These are phyloP conservation scores for Monomorium pharaonis DNA, from an alignment of 1,140 invertebrate genomes.

Conservation along the genomic window DNA sequence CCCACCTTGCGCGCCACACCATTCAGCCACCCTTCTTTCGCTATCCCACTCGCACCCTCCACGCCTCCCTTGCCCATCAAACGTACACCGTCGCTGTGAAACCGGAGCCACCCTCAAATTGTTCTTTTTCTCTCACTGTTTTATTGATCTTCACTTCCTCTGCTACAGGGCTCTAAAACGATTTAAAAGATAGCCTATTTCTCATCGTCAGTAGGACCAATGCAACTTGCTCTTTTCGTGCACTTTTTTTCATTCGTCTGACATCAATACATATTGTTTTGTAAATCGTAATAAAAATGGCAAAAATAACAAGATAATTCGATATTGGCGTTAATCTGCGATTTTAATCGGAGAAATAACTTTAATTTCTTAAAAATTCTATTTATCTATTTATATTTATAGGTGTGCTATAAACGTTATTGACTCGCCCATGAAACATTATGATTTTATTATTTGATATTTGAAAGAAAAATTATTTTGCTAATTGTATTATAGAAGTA, in stretches of 20 bases:
- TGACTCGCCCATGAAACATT: neutral
- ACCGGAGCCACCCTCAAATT: constrained; percentile 77
- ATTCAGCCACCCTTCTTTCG: constrained; percentile 61
- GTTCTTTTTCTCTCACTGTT: constrained; percentile 80
- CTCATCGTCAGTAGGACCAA: constrained; percentile 64
- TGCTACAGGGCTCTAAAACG: constrained; percentile 76
- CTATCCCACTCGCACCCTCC: neutral
- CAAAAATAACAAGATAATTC: constrained; percentile 4
- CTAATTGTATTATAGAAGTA: neutral
- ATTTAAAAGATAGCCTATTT: constrained; percentile 80
- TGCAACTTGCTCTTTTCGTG: constrained; percentile 28
- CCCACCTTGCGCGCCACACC: constrained; percentile 42
- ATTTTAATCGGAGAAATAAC: neutral
- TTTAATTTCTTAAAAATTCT: neutral
- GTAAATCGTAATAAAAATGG: neutral
- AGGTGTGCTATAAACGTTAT: neutral
- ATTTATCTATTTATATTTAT: neutral
- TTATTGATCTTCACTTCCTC: constrained; percentile 83
- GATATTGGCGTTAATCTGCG: neutral
- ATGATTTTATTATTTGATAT: neutral
- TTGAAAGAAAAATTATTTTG: neutral
- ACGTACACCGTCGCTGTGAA: constrained; percentile 71
- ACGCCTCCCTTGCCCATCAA: constrained; percentile 2
- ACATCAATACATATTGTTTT: constrained; percentile 42
- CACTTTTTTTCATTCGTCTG: constrained; percentile 10